Conservation (phyloP, 2,797 vertebrate genomes). For the Sciurus vulgaris region DNA sequence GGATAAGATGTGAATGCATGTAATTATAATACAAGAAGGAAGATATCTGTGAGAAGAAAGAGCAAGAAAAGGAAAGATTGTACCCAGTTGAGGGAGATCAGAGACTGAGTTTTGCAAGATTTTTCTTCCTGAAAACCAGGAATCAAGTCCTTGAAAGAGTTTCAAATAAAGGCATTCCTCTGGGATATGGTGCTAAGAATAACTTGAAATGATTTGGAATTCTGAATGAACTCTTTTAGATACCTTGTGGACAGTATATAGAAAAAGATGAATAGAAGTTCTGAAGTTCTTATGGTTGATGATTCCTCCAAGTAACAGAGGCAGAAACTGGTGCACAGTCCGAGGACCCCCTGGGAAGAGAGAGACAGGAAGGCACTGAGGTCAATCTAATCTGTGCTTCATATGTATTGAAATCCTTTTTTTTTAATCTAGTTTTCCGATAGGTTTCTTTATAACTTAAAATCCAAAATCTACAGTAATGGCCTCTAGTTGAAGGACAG, state of each 20-base stretch:
- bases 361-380: neutral
- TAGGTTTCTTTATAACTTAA: slow-evolving; percentile 59
- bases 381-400: slow-evolving; percentile 45
- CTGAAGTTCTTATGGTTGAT: neutral
- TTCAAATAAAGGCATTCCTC: slow-evolving; percentile 20
- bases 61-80: neutral
- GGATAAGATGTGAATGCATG: slow-evolving; percentile 12
- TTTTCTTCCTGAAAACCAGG: slow-evolving; percentile 22
- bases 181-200: slow-evolving; percentile 24
- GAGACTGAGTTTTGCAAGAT: slow-evolving; percentile 26
- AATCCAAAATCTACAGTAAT: slow-evolving; percentile 1
- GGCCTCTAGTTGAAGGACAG: neutral
- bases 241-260: neutral
- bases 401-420: neutral
- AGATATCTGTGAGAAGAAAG: neutral
- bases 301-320: neutral
- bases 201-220: slow-evolving; percentile 62
- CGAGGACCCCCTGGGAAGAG: neutral
- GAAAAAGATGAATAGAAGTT: neutral
- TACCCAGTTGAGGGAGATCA: neutral
- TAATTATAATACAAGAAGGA: slow-evolving; percentile 57
- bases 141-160: slow-evolving; percentile 21
- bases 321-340: slow-evolving; percentile 1
- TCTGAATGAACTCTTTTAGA: slow-evolving; percentile 37
- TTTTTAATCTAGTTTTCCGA: slow-evolving; percentile 44